Percentiles rank a stretch among this genome's conserved stretches.
phyloP scores from a whole-genome alignment of 2,797 vertebrate species.

The Acanthiza pusilla region DNA sequence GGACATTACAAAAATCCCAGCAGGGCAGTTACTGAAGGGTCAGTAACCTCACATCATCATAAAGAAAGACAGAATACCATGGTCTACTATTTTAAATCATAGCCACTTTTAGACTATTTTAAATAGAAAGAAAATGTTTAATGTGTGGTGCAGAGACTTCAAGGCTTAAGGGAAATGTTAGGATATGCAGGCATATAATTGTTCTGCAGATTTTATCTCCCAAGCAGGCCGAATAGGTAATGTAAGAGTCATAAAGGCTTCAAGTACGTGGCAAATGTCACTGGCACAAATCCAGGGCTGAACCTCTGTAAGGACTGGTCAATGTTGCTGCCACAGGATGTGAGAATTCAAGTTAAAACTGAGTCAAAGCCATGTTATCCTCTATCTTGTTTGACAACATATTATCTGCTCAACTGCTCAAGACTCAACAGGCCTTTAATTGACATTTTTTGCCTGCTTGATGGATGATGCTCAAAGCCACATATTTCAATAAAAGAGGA shows the following conservation, averaged over 20 bases:
- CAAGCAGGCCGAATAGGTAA: neutral
- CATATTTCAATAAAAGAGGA: neutral
- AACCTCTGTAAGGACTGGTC: neutral
- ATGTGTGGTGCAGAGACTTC: neutral
- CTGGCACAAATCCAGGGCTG: neutral
- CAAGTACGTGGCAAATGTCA: neutral
- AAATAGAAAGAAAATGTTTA: neutral
- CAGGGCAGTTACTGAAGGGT: neutral
- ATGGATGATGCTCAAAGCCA: neutral
- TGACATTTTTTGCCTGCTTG: neutral
- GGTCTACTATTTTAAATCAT: constrained; percentile 23
- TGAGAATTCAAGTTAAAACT: neutral
- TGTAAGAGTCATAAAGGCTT: neutral
- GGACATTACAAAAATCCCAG: constrained; percentile 19
- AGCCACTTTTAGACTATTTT: neutral
- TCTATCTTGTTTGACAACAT: neutral
- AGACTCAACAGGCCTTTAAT: neutral
- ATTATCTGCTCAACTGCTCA: neutral
- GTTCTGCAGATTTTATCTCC: neutral
- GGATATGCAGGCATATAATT: neutral
- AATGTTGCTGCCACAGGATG: neutral
- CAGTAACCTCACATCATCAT: neutral
- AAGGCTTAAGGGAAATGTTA: neutral
- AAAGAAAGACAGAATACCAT: neutral
- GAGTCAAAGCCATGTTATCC: neutral